These are phyloP conservation scores for Asbolus verrucosus DNA, from an alignment of 1,140 invertebrate species.

Conservation along the genomic window DNA sequence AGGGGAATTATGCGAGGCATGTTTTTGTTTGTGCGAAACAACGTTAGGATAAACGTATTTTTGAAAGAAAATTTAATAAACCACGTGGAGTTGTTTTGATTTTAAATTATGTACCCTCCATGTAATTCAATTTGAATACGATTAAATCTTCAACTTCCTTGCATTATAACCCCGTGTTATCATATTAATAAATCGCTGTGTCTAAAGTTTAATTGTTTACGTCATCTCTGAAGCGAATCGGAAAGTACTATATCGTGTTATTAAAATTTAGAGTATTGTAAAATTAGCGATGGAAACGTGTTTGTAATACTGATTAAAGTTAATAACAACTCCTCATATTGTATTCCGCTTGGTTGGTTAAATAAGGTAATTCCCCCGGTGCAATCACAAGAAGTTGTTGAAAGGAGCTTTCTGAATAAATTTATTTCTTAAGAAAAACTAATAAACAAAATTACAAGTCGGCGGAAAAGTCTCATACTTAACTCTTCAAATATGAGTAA, in stretches of 20 bases:
- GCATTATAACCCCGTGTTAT: too few relatives aligned
- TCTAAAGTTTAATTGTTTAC: too few relatives aligned
- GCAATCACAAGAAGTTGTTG: constrained; percentile 5
- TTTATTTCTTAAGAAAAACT: constrained; percentile 14
- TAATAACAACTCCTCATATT: constrained; percentile 30
- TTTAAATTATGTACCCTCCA: constrained; percentile 33
- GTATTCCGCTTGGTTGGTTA: constrained; percentile 23
- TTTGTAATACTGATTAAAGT: constrained; percentile 24
- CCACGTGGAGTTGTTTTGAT: neutral
- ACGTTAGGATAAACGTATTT: constrained; percentile 5
- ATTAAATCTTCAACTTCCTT: constrained; percentile 7
- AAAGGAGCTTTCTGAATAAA: neutral
- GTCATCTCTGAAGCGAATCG: too few relatives aligned
- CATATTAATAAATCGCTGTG: too few relatives aligned
- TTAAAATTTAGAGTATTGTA: constrained; percentile 21
- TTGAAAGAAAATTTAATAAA: constrained; percentile 3
- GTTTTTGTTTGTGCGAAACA: constrained; percentile 24
- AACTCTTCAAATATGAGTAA: constrained; percentile 23
- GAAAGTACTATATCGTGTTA: neutral
- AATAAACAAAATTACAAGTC: constrained; percentile 26
- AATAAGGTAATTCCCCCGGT: constrained; percentile 19
- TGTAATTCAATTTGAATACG: constrained; percentile 34
- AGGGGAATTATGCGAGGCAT: neutral
- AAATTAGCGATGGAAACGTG: constrained; percentile 28
- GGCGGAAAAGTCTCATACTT: constrained; percentile 3